phyloP scores from a whole-genome alignment of 1,140 invertebrate species.

The Drosophila sp. region DNA sequence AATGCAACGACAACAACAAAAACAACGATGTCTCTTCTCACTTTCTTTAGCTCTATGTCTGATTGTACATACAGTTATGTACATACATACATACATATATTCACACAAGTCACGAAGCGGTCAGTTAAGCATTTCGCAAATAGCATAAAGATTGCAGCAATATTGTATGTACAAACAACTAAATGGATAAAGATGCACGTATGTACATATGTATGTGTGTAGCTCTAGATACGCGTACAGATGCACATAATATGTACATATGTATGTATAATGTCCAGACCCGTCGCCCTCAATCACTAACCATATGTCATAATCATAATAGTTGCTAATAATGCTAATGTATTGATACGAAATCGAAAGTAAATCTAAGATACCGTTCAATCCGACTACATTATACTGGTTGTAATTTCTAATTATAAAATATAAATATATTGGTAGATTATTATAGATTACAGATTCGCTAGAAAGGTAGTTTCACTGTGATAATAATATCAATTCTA shows the following conservation, averaged over 20 bases:
- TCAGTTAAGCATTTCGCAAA: slow-evolving; percentile 15
- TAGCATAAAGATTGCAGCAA: slow-evolving; percentile 11
- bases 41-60: slow-evolving; percentile 5
- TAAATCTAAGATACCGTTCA: background rate
- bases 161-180: slow-evolving; percentile 6
- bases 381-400: background rate
- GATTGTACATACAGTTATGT: slow-evolving; percentile 7
- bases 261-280: background rate
- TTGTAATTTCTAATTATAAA: background rate
- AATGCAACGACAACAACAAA: background rate
- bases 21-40: slow-evolving; percentile 5
- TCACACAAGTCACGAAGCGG: slow-evolving; percentile 15
- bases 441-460: too few species aligned
- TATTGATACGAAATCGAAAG: slow-evolving; percentile 13
- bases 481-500: background rate
- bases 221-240: background rate
- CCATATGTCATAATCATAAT: slow-evolving; percentile 8
- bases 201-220: background rate
- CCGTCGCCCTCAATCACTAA: background rate
- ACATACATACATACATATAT: background rate
- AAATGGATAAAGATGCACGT: slow-evolving; percentile 7
- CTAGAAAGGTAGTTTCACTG: too few species aligned
- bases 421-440: too few species aligned
- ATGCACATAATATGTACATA: background rate
- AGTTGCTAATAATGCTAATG: slow-evolving; percentile 17